A percentile compares a stretch with the other conserved stretches of the same genome.
Conservation (phyloP, 2,888 invertebrate genomes). For the Prosopocoilus inquinatus region DNA sequence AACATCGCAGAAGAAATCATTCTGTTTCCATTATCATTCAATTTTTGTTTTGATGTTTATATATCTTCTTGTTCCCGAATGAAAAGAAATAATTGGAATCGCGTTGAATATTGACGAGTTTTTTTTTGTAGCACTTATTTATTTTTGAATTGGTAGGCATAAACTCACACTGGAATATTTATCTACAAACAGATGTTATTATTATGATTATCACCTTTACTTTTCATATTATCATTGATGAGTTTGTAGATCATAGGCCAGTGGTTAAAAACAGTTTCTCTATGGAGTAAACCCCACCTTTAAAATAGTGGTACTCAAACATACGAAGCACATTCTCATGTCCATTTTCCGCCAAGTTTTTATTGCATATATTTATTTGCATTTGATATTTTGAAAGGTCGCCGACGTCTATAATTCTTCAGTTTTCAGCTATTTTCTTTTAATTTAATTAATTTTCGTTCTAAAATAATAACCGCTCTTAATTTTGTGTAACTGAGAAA, state of each 20-base stretch:
- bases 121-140: constrained; percentile 37
- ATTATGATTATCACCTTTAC: background rate
- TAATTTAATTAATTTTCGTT: background rate
- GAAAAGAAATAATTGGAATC: background rate
- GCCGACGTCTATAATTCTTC: background rate
- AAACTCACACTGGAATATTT: constrained; percentile 25
- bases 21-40: background rate
- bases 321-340: constrained; percentile 15
- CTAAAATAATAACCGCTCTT: background rate
- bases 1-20: background rate
- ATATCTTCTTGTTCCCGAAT: background rate
- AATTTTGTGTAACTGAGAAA: no score
- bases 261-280: constrained; percentile 34
- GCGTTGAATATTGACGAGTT: constrained; percentile 17
- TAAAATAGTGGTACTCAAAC: constrained; percentile 15
- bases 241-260: constrained; percentile 26
- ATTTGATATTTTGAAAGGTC: constrained; percentile 35
- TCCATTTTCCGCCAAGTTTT: constrained; percentile 15
- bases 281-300: constrained; percentile 56
- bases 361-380: constrained; percentile 40
- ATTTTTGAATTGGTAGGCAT: constrained; percentile 42
- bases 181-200: constrained; percentile 10
- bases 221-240: background rate
- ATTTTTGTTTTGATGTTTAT: background rate
- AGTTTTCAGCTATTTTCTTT: background rate